These are phyloP conservation scores for Pangasius krempfi DNA, from an alignment of 2,797 vertebrate species.

Conservation along the genomic window DNA sequence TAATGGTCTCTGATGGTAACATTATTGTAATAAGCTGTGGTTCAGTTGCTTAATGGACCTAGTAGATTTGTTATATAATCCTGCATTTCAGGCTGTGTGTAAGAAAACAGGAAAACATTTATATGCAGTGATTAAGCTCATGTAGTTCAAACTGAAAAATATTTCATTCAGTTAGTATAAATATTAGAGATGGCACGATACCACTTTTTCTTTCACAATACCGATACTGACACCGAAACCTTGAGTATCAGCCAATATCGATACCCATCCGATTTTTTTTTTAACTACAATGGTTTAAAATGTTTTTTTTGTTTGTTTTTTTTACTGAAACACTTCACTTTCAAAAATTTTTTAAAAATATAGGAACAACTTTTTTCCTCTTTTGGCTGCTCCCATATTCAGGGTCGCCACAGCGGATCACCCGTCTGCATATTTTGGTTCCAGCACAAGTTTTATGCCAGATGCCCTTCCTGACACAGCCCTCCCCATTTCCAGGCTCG, in stretches of 20 bases:
- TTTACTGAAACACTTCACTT: neutral
- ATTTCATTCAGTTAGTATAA: neutral
- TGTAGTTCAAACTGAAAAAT: neutral
- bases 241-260: neutral
- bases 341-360: too few relatives aligned
- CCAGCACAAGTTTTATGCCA: too few relatives aligned
- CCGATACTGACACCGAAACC: neutral
- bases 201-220: neutral
- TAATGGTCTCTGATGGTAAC: neutral
- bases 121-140: neutral
- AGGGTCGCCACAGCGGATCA: too few relatives aligned
- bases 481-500: too few relatives aligned
- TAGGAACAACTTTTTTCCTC: too few relatives aligned
- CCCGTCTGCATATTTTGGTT: too few relatives aligned
- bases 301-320: neutral
- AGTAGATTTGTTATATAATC: neutral
- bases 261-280: too few relatives aligned
- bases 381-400: too few relatives aligned
- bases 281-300: neutral
- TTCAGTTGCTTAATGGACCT: neutral
- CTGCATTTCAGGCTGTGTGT: slow-evolving; percentile 10
- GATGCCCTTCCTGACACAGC: too few relatives aligned
- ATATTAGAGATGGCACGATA: neutral
- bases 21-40: slow-evolving; percentile 16
- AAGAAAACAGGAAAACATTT: neutral